These are phyloP conservation scores for Candidula unifasciata DNA, from an alignment of 2,888 invertebrate genomes.

Conservation along the genomic window DNA sequence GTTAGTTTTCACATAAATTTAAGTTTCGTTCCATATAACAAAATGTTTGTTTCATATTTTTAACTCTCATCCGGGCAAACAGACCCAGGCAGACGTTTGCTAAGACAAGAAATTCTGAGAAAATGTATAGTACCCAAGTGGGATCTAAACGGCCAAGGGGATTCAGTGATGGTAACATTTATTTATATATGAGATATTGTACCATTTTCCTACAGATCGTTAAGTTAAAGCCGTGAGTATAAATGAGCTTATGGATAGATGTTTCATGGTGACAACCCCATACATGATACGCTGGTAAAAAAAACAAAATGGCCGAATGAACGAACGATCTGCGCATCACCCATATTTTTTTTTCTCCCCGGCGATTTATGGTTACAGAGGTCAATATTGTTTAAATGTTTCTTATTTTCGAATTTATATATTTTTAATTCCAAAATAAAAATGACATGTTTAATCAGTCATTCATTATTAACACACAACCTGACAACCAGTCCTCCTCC, in stretches of 20 bases:
- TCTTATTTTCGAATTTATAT: no score
- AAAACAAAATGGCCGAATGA: neutral
- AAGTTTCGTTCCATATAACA: no score
- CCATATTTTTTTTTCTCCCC: neutral
- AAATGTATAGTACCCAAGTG: slow-evolving; percentile 20
- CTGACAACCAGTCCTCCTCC: no score
- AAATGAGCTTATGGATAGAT: neutral
- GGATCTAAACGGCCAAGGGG: slow-evolving; percentile 32
- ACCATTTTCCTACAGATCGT: no score
- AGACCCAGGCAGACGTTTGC: neutral
- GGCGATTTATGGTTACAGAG: neutral
- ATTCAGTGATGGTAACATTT: slow-evolving; percentile 21
- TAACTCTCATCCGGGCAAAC: neutral
- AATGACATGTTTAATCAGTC: no score
- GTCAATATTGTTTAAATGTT: neutral
- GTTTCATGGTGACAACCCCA: neutral
- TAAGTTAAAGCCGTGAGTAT: no score
- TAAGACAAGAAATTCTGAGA: neutral
- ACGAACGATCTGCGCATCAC: neutral
- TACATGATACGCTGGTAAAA: neutral
- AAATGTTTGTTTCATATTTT: no score
- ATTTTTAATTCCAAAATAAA: no score
- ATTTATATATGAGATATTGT: neutral
- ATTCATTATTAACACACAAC: no score
- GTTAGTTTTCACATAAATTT: no score